phyloP scores from a whole-genome alignment of 2,797 vertebrate genomes.

The Rhabdomys pumilio region DNA sequence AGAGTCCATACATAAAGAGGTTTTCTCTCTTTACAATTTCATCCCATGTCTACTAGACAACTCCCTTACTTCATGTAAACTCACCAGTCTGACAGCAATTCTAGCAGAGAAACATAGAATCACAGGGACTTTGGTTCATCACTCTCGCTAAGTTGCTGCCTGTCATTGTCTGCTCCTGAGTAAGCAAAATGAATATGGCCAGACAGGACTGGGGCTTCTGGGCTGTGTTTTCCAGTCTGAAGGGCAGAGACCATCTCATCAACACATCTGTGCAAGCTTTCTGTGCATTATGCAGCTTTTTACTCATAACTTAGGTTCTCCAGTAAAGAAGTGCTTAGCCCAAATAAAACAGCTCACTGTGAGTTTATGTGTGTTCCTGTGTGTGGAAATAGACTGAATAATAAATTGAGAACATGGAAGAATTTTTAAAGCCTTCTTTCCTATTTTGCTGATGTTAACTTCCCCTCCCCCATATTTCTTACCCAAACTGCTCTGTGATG shows the following conservation, averaged over 20 bases:
- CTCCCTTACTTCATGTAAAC: slow-evolving; percentile 85
- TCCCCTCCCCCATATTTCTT: slow-evolving; percentile 63
- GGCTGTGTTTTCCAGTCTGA: slow-evolving; percentile 86
- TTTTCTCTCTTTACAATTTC: slow-evolving; percentile 84
- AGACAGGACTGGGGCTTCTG: slow-evolving; percentile 71
- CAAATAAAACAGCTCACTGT: slow-evolving; percentile 86
- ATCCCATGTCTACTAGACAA: slow-evolving; percentile 86
- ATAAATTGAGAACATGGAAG: slow-evolving; percentile 65
- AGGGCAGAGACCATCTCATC: slow-evolving; percentile 88
- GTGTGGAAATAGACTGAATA: slow-evolving; percentile 15
- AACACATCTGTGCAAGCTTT: slow-evolving; percentile 86
- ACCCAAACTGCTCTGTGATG: slow-evolving; percentile 81
- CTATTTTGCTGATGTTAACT: slow-evolving; percentile 74
- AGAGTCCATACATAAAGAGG: not conserved
- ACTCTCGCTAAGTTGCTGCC: slow-evolving; percentile 86
- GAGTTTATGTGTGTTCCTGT: slow-evolving; percentile 63
- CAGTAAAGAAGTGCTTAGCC: slow-evolving; percentile 86
- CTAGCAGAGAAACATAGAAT: slow-evolving; percentile 83
- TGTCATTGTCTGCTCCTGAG: slow-evolving; percentile 90
- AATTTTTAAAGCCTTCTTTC: slow-evolving; percentile 58
- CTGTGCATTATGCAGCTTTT: slow-evolving; percentile 87
- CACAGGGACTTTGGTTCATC: slow-evolving; percentile 88
- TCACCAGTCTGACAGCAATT: slow-evolving; percentile 87
- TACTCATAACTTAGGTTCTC: slow-evolving; percentile 84
- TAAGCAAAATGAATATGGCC: slow-evolving; percentile 88